These are phyloP conservation scores for Urocyon cinereoargenteus DNA, from an alignment of 2,797 vertebrate genomes.

Conservation along the genomic window DNA sequence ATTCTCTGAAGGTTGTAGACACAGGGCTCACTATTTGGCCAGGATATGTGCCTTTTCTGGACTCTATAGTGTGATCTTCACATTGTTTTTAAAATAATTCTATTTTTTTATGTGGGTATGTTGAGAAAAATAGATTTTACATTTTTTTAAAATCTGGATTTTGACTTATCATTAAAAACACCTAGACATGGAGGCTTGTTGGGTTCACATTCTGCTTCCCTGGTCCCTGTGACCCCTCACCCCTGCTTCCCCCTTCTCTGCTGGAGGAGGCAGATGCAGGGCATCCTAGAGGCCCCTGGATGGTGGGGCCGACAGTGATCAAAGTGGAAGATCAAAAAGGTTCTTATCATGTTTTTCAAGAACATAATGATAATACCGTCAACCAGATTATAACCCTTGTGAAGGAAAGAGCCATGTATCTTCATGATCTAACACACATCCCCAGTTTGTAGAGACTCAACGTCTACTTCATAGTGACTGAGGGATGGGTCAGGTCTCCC, in stretches of 20 bases:
- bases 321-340: conserved; percentile 69
- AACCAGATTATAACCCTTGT: not conserved
- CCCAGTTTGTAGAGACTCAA: not conserved
- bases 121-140: conserved; percentile 25
- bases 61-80: not conserved
- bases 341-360: conserved; percentile 54
- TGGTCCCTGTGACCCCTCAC: not conserved
- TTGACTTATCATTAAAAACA: conserved; percentile 12
- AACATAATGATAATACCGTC: not conserved
- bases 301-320: not conserved
- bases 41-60: not conserved
- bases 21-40: not conserved
- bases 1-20: not conserved
- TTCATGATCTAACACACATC: not conserved
- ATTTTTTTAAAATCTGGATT: not conserved
- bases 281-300: not conserved
- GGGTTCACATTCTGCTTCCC: not conserved
- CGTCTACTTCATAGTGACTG: not conserved
- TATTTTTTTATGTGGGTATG: not conserved
- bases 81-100: not conserved
- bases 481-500: not conserved
- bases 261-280: not conserved
- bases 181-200: not conserved
- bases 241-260: not conserved
- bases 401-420: not conserved